A percentile compares a stretch with the other conserved stretches of the same genome.
Conservation (phyloP, 2,113 vertebrate species). For the Phodopus roborovskii region DNA sequence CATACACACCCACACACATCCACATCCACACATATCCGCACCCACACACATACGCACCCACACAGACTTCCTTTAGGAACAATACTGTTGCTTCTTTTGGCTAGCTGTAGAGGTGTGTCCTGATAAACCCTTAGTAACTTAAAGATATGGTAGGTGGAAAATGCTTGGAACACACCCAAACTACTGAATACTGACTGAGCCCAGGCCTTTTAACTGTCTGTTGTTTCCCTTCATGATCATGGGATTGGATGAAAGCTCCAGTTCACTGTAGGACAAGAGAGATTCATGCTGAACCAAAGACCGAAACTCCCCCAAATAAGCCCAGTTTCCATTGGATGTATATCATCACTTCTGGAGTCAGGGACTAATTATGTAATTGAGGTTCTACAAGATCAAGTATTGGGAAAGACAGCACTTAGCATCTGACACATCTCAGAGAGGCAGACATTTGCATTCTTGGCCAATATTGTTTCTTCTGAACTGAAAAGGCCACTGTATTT, state of each 20-base stretch:
- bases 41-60: background rate
- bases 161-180: background rate
- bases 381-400: background rate
- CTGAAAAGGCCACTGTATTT: background rate
- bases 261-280: background rate
- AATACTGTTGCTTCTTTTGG: background rate
- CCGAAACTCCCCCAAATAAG: background rate
- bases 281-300: background rate
- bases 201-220: background rate
- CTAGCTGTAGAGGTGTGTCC: background rate
- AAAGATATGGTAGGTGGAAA: background rate
- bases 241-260: background rate
- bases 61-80: background rate
- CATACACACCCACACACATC: background rate
- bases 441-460: background rate
- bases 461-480: background rate
- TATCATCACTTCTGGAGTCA: background rate
- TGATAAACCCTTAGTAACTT: background rate
- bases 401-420: background rate
- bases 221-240: background rate
- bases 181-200: fast-evolving
- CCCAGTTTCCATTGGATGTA: background rate
- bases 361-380: background rate
- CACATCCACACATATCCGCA: background rate
- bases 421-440: background rate